These are phyloP conservation scores for Lagopus muta DNA, from an alignment of 2,113 vertebrate species.

Conservation along the genomic window DNA sequence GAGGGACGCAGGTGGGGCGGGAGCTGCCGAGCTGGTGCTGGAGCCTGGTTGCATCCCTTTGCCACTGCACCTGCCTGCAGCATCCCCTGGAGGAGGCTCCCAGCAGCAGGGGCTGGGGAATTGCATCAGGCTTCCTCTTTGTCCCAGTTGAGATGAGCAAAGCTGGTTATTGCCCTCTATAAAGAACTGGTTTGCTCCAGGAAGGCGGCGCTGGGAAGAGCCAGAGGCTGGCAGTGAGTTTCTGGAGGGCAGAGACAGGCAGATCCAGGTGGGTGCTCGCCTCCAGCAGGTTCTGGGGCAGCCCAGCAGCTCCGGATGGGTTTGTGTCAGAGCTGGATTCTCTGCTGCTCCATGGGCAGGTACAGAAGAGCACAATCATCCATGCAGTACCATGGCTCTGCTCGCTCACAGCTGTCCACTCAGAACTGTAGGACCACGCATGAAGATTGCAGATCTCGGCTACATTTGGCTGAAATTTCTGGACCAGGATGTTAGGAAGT, in stretches of 20 bases:
- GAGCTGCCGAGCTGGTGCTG: not conserved
- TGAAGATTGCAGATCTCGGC: not conserved
- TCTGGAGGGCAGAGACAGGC: not conserved
- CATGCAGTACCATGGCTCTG: not conserved
- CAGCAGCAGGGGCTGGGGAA: not conserved
- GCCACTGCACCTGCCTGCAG: not conserved
- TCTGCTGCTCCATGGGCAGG: not conserved
- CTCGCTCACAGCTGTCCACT: not conserved
- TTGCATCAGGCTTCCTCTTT: not conserved
- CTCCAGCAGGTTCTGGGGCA: accelerated
- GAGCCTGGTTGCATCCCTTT: not conserved
- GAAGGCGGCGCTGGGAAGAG: not conserved
- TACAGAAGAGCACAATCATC: not conserved
- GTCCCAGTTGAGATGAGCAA: not conserved
- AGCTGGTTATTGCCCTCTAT: accelerated
- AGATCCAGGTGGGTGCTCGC: accelerated
- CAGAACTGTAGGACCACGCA: accelerated
- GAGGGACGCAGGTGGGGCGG: not conserved
- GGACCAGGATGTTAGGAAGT: not conserved
- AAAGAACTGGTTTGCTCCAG: not conserved
- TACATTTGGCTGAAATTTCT: not conserved
- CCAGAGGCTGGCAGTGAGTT: not conserved
- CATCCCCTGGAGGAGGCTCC: not conserved
- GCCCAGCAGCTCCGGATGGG: not conserved
- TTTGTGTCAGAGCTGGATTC: not conserved